Evolutionary conservation across 2,797 vertebrate genomes (phyloP), one percentile per base, ranked within the genome.

Genomic region (Hirundo rustica): DNA sequence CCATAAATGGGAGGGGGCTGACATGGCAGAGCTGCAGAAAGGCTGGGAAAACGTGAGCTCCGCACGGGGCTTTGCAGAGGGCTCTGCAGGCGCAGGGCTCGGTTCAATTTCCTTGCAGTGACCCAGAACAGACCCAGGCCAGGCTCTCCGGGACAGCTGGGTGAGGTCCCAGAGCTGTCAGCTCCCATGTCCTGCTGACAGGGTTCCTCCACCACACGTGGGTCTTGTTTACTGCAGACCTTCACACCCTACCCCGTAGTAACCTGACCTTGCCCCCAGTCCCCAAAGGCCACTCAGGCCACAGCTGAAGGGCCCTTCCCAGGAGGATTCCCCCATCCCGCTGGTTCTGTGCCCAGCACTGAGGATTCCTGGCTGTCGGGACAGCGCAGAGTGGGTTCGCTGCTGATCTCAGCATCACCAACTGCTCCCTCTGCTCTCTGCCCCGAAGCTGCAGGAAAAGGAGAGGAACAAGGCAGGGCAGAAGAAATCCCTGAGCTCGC

Each of bases 401-500:
- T 30, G 32, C 54, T n/a, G n/a, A 0, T 17, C 44, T 40, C 64
- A 89, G 51, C 68, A 73, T 19, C 57, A 36, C 67, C 54, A 14
- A 6, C 22, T 55, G 29, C 23, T 0, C 2, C 0, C 1, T 73
- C 48, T 85, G 26, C 72, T 67, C 76, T 74, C 55, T 90, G 16
- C 58, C 29, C 23, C 2, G 1, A 72, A 76, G 2, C n/a, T 88
- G 64, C 73, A 97, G 97, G 96, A 97, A 38, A 97, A 61, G 81
- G 97, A 97, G 68, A 92, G 75, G 91, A 95, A 70, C 85, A 95
- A 57, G 65, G 92, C 44, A 66, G 91, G 58, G 15, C 96, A 96
- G 54, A 97, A 97, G 96, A 97, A 97, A 68, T 96, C 95, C 55
- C 78, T 97, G 96, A 89, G 77, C 20, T 32, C 74, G 0, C 91